Evolutionary conservation across 1,140 invertebrate genomes (phyloP), one percentile per base, ranked within the genome.

Genomic region (Leptestheria dahalacensis): DNA sequence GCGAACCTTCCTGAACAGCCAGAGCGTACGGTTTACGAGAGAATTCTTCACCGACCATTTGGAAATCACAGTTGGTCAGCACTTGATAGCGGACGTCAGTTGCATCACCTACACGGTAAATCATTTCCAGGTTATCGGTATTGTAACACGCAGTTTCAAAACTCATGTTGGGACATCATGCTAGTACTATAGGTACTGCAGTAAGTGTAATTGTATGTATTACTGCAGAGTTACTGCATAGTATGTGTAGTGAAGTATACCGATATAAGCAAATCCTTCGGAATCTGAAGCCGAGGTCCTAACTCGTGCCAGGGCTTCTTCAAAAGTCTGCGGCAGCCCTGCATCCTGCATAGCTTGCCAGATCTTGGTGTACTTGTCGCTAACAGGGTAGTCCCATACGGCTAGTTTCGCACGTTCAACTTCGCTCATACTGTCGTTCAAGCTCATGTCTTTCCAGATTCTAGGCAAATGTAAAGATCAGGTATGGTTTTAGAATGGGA

Each of bases 361-460:
- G 82, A 99, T 95, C 72, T 97, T 97, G 1, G 91, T 97, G 71
- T 94, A 99, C 67, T 95, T 97, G 71, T 98, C 93, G 65, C 89
- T 93, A 0, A 97, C 91, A 0, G 95, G 95, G 72, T 97, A 99
- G 71, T 98, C 94, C 94, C 94, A 99, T 0, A 98, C 94, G 0
- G 94, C 93, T 12, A 97, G 70, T 70, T 95, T 91, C 0, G 92
- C 87, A 52, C 92, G 74, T 68, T 97, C 91, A 0, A 91, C 79
- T 46, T 91, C 86, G 11, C 80, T 82, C 18, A 97, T 71, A 58
- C 85, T 91, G 70, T 97, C 93, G 66, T 97, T 94, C 10, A 97
- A 73, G 29, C 90, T 93, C 85, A 98, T 94, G 62, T 95, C 87
- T 69, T 96, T 96, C 94, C 94, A 98, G 64, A 97, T 95, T 66